Conservation (phyloP, 2,113 vertebrate species). For the Atrichornis clamosus region DNA sequence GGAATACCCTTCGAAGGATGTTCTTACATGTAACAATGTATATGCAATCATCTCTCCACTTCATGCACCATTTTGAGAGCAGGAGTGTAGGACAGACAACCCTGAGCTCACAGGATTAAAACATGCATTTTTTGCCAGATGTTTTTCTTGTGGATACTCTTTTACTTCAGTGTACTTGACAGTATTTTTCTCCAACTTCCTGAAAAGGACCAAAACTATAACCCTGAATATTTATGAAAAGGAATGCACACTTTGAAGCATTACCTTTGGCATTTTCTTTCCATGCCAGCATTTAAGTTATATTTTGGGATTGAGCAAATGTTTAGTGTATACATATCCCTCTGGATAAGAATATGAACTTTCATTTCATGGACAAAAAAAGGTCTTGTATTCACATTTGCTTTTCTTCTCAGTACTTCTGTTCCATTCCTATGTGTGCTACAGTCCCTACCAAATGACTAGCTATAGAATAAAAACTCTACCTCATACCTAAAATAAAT, state of each 20-base stretch:
- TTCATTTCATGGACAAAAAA: constrained; percentile 33
- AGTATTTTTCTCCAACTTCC: constrained; percentile 22
- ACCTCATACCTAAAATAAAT: constrained; percentile 37
- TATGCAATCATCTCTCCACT: background rate
- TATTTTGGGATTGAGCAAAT: background rate
- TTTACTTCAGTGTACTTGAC: constrained; percentile 12
- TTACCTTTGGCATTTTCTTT: constrained; percentile 47
- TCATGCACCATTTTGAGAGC: background rate
- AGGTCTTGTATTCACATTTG: background rate
- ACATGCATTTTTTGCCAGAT: constrained; percentile 28
- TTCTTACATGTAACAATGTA: background rate
- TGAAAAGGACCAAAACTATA: background rate
- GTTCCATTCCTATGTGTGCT: background rate
- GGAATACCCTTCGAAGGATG: background rate
- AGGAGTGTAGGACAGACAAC: background rate
- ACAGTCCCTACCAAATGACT: background rate
- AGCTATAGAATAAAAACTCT: background rate
- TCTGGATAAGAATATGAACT: constrained; percentile 18
- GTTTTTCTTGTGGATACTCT: constrained; percentile 40
- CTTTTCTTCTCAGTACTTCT: background rate
- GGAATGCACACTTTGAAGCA: constrained; percentile 2
- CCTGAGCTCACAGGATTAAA: background rate
- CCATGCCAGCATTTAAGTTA: background rate
- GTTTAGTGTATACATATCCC: constrained; percentile 1
- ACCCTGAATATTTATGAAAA: constrained; percentile 44